Evolutionary conservation across 2,888 invertebrate genomes (phyloP).

Genomic region (Tachina grossa): DNA sequence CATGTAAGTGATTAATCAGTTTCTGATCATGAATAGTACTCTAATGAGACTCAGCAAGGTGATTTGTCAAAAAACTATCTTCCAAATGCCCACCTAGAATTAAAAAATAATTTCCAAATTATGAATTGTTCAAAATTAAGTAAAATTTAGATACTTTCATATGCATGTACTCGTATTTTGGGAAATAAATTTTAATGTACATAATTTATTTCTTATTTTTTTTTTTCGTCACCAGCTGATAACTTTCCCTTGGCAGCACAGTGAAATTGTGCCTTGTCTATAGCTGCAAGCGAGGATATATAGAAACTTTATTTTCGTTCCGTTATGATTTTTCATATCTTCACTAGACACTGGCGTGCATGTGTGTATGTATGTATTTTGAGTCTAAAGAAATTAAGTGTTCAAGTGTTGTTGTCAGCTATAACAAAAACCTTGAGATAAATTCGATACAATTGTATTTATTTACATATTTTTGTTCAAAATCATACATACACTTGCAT

Average conservation of each 20-base stretch:
- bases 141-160: no score
- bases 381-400: conserved; percentile 11
- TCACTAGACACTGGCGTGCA: conserved; percentile 7
- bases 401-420: background rate
- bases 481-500: conserved; percentile 11
- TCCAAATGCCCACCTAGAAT: no score
- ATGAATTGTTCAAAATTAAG: no score
- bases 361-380: conserved; percentile 22
- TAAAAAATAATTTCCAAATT: no score
- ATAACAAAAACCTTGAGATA: conserved; percentile 38
- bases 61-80: no score
- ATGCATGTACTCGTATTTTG: background rate
- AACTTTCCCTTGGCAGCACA: conserved; percentile 80
- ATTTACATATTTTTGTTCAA: conserved; percentile 12
- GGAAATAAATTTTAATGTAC: background rate
- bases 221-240: conserved; percentile 78
- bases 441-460: conserved; percentile 47
- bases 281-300: conserved; percentile 81
- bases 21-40: no score
- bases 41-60: no score
- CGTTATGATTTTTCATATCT: conserved; percentile 71
- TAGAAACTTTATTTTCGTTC: conserved; percentile 45
- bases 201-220: background rate
- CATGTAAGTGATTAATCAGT: no score
- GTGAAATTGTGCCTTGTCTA: conserved; percentile 78